These are phyloP conservation scores for Hyalella azteca DNA, from an alignment of 2,888 invertebrate species.

Conservation along the genomic window DNA sequence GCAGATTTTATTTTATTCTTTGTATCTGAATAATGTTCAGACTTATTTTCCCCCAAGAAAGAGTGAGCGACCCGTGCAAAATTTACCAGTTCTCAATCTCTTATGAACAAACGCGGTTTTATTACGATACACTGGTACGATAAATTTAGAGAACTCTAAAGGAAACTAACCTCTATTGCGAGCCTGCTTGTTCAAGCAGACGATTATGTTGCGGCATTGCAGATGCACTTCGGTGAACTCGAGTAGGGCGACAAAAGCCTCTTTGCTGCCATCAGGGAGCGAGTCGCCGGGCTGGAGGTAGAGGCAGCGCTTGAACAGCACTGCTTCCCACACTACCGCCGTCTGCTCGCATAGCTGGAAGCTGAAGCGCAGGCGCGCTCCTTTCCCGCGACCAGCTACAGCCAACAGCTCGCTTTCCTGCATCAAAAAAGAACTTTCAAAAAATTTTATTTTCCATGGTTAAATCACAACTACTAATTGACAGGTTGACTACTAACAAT, in stretches of 20 bases:
- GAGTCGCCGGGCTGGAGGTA: conserved; percentile 88
- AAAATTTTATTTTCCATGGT: too few species aligned
- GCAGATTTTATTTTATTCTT: too few species aligned
- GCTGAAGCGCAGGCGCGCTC: conserved; percentile 53
- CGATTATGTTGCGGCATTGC: conserved; percentile 78
- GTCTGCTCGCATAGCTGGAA: conserved; percentile 70
- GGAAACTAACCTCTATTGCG: conserved; percentile 70
- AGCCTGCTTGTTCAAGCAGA: conserved; percentile 82
- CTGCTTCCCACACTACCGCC: conserved; percentile 83
- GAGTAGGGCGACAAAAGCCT: conserved; percentile 89
- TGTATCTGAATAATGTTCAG: too few species aligned
- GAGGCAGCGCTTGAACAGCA: conserved; percentile 77
- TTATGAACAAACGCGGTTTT: too few species aligned
- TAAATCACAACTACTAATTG: too few species aligned
- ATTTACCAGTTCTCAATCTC: too few species aligned
- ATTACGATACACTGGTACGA: too few species aligned
- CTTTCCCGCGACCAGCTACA: conserved; percentile 48
- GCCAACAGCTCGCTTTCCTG: conserved; percentile 58
- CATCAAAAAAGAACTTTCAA: not conserved
- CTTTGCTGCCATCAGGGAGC: conserved; percentile 89
- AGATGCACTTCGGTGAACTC: conserved; percentile 96
- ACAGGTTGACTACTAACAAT: too few species aligned
- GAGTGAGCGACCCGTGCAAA: too few species aligned
- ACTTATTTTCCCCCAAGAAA: too few species aligned
- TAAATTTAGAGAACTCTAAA: too few species aligned